phyloP scores from a whole-genome alignment of 1,140 invertebrate species.

The Halesus radiatus region DNA sequence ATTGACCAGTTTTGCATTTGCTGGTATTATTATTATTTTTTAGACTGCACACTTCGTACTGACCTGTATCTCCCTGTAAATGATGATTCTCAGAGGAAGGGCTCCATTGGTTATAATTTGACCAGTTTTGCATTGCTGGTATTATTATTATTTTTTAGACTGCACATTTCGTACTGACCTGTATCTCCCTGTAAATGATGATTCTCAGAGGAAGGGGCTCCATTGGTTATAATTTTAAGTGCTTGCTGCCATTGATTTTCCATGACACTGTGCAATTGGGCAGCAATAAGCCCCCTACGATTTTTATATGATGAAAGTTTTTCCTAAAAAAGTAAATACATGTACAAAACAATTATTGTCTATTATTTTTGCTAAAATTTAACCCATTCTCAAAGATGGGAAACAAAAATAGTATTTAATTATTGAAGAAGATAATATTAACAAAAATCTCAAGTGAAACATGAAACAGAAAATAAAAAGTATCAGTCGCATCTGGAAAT shows the following conservation, averaged over 20 bases:
- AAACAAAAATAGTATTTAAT: neutral
- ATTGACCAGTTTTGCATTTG: too few relatives aligned
- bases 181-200: neutral
- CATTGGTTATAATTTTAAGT: conserved; percentile 76
- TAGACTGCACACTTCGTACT: neutral
- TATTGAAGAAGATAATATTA: too few relatives aligned
- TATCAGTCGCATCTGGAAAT: too few relatives aligned
- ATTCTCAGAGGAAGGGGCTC: conserved; percentile 8
- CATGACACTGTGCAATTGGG: conserved; percentile 83
- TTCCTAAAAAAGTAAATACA: conserved; percentile 59
- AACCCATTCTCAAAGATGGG: neutral
- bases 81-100: neutral
- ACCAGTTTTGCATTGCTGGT: too few relatives aligned
- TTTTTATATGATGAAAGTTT: conserved; percentile 64
- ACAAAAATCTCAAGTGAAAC: too few relatives aligned
- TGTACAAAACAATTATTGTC: neutral
- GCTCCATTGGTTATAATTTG: conserved; percentile 73
- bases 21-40: too few relatives aligned
- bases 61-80: neutral
- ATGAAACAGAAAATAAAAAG: too few relatives aligned
- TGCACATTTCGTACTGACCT: neutral
- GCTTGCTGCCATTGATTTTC: conserved; percentile 85
- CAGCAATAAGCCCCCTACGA: conserved; percentile 75
- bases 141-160: too few relatives aligned
- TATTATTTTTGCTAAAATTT: neutral